Evolutionary conservation across 2,797 vertebrate species (phyloP).

Genomic region (Heteromormyrus szaboi): DNA sequence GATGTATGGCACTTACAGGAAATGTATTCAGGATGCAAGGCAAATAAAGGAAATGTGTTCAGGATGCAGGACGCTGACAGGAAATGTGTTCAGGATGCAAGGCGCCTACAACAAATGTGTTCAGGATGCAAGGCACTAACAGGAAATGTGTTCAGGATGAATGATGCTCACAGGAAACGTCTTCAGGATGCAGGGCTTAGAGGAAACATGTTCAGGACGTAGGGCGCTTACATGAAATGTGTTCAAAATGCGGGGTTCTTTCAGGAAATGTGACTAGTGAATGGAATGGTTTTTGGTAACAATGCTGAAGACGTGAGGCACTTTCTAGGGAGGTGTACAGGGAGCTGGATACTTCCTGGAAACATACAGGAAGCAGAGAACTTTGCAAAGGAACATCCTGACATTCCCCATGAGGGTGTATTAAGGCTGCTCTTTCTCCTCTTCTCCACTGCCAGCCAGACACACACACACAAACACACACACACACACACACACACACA

Average conservation of each 20-base stretch:
- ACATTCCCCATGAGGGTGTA: neutral
- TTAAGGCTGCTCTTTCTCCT: neutral
- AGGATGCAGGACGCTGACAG: neutral
- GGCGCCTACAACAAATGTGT: neutral
- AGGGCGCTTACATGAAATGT: neutral
- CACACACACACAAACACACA: neutral
- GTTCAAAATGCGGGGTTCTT: neutral
- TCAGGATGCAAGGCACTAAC: neutral
- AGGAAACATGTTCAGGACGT: neutral
- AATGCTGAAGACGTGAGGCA: neutral
- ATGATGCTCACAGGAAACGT: neutral
- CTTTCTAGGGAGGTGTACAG: neutral
- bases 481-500: neutral
- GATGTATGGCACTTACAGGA: neutral
- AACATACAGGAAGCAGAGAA: neutral
- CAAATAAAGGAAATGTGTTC: neutral
- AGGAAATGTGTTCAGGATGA: neutral
- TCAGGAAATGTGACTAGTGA: neutral
- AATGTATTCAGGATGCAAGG: neutral
- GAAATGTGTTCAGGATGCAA: neutral
- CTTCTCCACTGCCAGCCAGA: neutral
- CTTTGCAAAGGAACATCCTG: neutral
- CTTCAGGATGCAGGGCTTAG: neutral
- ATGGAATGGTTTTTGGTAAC: neutral
- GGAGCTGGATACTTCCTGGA: neutral